These are phyloP conservation scores for Pseudorasbora parva DNA, from an alignment of 2,113 vertebrate species.

Conservation along the genomic window DNA sequence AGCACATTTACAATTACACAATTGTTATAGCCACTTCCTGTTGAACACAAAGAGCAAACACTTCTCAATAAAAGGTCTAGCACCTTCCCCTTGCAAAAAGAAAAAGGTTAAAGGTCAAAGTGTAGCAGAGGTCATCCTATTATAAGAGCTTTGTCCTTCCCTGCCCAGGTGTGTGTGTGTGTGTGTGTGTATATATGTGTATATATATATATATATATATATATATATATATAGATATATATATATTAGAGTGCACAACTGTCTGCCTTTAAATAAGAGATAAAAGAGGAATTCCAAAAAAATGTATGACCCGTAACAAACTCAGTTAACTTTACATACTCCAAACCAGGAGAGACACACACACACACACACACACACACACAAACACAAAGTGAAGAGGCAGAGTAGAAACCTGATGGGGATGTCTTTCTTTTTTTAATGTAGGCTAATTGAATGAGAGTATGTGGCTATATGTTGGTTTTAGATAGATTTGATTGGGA, in stretches of 20 bases:
- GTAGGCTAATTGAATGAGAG: background rate
- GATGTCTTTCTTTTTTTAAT: background rate
- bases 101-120: constrained; percentile 44
- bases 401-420: background rate
- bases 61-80: constrained; percentile 44
- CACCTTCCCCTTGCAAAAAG: constrained; percentile 31
- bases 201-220: too few relatives aligned
- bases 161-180: background rate
- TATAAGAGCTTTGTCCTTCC: constrained; percentile 14
- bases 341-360: constrained; percentile 4
- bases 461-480: constrained; percentile 28
- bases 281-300: constrained; percentile 41
- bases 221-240: too few relatives aligned
- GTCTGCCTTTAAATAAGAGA: constrained; percentile 38
- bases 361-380: too few relatives aligned
- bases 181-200: too few relatives aligned
- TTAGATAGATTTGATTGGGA: background rate
- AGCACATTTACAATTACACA: background rate
- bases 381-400: background rate
- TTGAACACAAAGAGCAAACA: constrained; percentile 54
- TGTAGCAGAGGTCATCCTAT: constrained; percentile 41
- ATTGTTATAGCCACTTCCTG: constrained; percentile 14
- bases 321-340: constrained; percentile 22
- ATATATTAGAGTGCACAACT: constrained; percentile 21
- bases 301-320: constrained; percentile 43